Percentiles rank a stretch among this genome's conserved stretches.
Evolutionary conservation across 2,888 invertebrate species (phyloP).

Genomic region (Tetranychus truncatus): DNA sequence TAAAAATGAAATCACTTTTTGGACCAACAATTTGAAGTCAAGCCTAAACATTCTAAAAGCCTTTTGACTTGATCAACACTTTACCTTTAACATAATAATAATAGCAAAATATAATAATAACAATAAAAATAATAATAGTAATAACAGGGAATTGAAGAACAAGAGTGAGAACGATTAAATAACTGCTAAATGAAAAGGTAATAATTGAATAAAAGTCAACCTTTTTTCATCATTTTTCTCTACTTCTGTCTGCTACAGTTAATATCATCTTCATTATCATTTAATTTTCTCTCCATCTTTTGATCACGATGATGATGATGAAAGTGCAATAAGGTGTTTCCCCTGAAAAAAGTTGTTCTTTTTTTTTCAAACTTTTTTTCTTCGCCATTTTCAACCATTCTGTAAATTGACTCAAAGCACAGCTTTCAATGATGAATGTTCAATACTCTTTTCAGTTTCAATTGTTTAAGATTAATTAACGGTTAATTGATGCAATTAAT

Average conservation of each 20-base stretch:
- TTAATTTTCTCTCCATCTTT: slow-evolving; percentile 8
- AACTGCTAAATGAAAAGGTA: neutral
- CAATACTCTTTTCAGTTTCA: neutral
- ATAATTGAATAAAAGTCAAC: slow-evolving; percentile 5
- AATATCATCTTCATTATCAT: neutral
- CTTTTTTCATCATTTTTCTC: slow-evolving; percentile 10
- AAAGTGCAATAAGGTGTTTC: neutral
- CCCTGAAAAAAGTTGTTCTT: neutral
- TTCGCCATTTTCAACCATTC: neutral
- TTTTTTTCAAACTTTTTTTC: neutral
- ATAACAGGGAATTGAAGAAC: too few species aligned
- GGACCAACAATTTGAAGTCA: neutral
- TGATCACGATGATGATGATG: neutral
- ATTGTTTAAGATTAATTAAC: neutral
- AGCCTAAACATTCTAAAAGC: neutral
- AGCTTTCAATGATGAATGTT: neutral
- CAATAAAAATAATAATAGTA: too few species aligned
- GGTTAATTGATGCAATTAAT: neutral
- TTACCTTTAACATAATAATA: neutral
- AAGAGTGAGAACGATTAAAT: neutral
- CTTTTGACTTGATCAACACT: neutral
- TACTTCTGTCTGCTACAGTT: slow-evolving; percentile 16
- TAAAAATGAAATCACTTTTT: neutral
- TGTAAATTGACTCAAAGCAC: neutral
- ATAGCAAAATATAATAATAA: neutral